These are phyloP conservation scores for Emys orbicularis DNA, from an alignment of 2,797 vertebrate genomes.

Conservation along the genomic window DNA sequence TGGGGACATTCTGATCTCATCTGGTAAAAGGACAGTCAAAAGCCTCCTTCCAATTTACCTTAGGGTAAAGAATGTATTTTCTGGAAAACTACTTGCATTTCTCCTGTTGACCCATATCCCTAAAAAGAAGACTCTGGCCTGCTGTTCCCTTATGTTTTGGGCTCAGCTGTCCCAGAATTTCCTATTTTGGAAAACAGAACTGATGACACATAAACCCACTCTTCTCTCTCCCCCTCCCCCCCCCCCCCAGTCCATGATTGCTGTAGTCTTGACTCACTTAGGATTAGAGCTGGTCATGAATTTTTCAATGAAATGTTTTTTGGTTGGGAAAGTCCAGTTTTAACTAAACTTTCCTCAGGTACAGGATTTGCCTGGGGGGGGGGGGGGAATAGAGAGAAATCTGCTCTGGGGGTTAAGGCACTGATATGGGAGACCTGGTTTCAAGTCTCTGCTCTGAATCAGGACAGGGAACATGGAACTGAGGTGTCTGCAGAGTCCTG, in stretches of 20 bases:
- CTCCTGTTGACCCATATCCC: not conserved
- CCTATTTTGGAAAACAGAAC: not conserved
- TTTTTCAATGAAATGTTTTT: not conserved
- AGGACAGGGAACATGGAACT: not conserved
- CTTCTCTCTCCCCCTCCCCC: not conserved
- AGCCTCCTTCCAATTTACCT: not conserved
- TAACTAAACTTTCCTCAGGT: not conserved
- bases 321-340: not conserved
- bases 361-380: not conserved
- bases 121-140: not conserved
- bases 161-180: not conserved
- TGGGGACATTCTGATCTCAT: not conserved
- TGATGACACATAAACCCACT: not conserved
- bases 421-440: not conserved
- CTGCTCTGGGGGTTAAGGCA: not conserved
- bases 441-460: not conserved
- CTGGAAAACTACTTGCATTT: not conserved
- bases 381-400: too few relatives aligned
- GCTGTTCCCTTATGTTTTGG: not conserved
- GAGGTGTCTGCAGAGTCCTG: not conserved
- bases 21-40: not conserved
- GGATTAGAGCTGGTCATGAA: not conserved
- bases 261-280: not conserved
- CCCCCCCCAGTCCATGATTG: not conserved
- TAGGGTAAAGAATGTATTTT: not conserved